Evolutionary conservation across 2,113 vertebrate species (phyloP).

Genomic region (Coptodon bakossiorum): DNA sequence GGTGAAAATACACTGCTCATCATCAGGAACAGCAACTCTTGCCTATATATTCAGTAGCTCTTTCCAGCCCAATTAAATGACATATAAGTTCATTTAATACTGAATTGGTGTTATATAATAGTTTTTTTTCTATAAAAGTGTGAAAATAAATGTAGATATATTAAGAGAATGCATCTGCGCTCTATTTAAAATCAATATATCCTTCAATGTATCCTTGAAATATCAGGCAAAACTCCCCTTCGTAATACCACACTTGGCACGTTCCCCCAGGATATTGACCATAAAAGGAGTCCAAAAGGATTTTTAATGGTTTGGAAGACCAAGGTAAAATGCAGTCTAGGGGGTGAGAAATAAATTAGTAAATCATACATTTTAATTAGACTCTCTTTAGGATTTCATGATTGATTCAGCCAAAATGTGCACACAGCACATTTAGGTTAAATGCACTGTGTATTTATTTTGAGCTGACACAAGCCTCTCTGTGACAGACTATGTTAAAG

Average conservation of each 20-base stretch:
- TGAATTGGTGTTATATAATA: neutral
- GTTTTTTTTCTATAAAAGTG: neutral
- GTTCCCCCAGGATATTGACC: neutral
- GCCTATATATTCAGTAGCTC: neutral
- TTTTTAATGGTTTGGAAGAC: neutral
- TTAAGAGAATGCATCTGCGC: neutral
- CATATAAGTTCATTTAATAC: neutral
- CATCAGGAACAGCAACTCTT: neutral
- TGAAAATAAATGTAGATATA: neutral
- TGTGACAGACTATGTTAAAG: neutral
- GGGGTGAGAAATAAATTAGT: neutral
- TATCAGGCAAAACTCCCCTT: neutral
- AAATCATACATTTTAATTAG: neutral
- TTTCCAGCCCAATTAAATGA: neutral
- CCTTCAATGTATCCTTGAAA: neutral
- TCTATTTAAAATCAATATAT: neutral
- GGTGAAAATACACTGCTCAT: neutral
- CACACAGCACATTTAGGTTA: neutral
- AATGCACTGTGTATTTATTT: neutral
- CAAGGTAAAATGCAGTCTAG: neutral
- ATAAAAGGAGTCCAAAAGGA: neutral
- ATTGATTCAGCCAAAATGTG: neutral
- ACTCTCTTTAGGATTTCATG: neutral
- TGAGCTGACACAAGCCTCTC: neutral
- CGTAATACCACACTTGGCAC: neutral